These are phyloP conservation scores for Cheiracanthium punctorium DNA, from an alignment of 2,888 invertebrate species.

Conservation along the genomic window DNA sequence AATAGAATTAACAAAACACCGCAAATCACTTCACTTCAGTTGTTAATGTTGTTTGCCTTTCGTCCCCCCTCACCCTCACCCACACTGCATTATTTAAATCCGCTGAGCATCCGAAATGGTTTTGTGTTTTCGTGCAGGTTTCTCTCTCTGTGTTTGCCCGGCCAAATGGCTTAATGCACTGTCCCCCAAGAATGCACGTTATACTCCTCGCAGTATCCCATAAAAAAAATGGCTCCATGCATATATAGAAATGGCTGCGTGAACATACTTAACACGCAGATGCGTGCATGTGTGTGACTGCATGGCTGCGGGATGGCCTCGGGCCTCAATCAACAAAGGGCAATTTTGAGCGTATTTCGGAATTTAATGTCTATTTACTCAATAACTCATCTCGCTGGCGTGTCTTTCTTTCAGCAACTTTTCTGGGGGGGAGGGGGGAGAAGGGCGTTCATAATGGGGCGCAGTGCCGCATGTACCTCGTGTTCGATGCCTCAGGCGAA, in stretches of 20 bases:
- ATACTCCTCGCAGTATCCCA: not conserved
- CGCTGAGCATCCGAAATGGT: not conserved
- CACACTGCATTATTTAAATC: slow-evolving; percentile 4
- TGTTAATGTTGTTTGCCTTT: not conserved
- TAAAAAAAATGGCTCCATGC: slow-evolving; percentile 24
- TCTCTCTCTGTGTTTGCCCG: slow-evolving; percentile 29
- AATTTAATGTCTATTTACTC: slow-evolving; percentile 69
- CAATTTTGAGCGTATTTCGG: slow-evolving; percentile 67
- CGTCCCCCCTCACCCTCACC: too few relatives aligned
- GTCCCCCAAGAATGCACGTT: not conserved
- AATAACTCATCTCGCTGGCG: slow-evolving; percentile 54
- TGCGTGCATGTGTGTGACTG: not conserved
- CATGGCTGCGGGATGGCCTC: slow-evolving; percentile 6
- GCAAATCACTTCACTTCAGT: not conserved
- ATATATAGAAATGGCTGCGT: slow-evolving; percentile 64
- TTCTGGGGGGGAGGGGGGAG: not conserved
- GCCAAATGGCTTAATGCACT: slow-evolving; percentile 58
- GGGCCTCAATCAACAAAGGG: slow-evolving; percentile 66
- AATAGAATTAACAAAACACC: slow-evolving; percentile 1
- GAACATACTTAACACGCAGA: slow-evolving; percentile 63
- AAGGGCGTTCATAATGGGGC: slow-evolving; percentile 33
- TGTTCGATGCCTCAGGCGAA: slow-evolving; percentile 43
- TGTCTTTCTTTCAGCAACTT: slow-evolving; percentile 47
- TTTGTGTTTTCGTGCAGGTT: not conserved
- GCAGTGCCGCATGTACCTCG: slow-evolving; percentile 10